These are phyloP conservation scores for Dioctria linearis DNA, from an alignment of 2,888 invertebrate genomes.

Conservation along the genomic window DNA sequence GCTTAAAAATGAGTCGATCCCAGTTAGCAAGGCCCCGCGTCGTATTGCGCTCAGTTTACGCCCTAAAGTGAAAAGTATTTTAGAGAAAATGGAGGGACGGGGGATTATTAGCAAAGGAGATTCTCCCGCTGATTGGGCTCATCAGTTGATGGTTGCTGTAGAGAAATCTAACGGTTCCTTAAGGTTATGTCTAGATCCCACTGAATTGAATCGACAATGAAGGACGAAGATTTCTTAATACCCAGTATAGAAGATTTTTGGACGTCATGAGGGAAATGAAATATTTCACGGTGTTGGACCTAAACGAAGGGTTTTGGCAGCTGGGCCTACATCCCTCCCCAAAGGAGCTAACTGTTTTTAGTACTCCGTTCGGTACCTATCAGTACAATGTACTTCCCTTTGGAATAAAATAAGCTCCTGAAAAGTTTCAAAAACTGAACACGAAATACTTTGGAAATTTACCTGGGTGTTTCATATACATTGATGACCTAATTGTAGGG, in stretches of 20 bases:
- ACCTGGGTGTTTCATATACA: constrained; percentile 50
- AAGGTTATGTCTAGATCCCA: constrained; percentile 46
- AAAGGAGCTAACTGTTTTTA: constrained; percentile 60
- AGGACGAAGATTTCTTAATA: constrained; percentile 33
- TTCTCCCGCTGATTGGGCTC: constrained; percentile 51
- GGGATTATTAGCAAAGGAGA: constrained; percentile 57
- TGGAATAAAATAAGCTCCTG: constrained; percentile 38
- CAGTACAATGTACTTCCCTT: constrained; percentile 1
- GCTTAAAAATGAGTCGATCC: constrained; percentile 38
- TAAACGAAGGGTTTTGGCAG: constrained; percentile 57
- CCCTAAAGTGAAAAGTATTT: constrained; percentile 56
- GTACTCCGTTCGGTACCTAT: constrained; percentile 57
- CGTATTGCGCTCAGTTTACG: constrained; percentile 59
- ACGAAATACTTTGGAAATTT: constrained; percentile 53
- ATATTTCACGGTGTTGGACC: constrained; percentile 54
- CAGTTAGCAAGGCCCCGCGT: constrained; percentile 54
- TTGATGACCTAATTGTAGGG: constrained; percentile 41
- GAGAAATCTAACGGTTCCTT: constrained; percentile 42
- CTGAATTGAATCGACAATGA: constrained; percentile 41
- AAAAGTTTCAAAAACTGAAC: constrained; percentile 55
- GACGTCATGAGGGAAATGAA: constrained; percentile 54
- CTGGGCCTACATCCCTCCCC: constrained; percentile 54
- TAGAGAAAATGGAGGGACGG: constrained; percentile 57
- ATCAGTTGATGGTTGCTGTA: constrained; percentile 52
- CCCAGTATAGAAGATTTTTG: constrained; percentile 60